These are phyloP conservation scores for Pyxicephalus adspersus DNA, from an alignment of 2,113 vertebrate species.

Conservation along the genomic window DNA sequence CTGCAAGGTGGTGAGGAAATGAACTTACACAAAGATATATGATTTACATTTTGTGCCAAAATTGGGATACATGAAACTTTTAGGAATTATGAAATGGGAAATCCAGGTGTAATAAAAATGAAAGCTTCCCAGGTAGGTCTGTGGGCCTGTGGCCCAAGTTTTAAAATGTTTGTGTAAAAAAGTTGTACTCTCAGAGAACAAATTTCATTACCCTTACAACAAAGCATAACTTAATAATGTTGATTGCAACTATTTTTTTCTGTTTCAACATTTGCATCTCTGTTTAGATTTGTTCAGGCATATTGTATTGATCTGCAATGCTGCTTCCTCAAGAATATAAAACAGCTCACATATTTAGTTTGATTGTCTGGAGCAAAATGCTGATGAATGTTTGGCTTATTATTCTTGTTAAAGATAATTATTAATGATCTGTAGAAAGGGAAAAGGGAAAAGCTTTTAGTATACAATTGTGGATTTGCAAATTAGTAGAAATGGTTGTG, in stretches of 20 bases:
- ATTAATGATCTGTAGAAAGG: not conserved
- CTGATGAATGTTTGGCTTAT: not conserved
- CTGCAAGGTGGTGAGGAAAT: too few species aligned
- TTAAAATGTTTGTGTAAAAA: too few species aligned
- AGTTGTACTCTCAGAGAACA: too few species aligned
- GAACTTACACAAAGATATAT: too few species aligned
- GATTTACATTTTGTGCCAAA: too few species aligned
- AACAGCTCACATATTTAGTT: slow-evolving; percentile 2
- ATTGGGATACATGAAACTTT: too few species aligned
- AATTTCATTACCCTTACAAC: too few species aligned
- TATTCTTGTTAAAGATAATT: not conserved
- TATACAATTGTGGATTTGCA: not conserved
- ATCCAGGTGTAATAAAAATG: too few species aligned
- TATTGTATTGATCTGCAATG: not conserved
- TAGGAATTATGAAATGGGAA: too few species aligned
- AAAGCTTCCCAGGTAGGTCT: too few species aligned
- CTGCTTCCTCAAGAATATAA: not conserved
- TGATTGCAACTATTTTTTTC: not conserved
- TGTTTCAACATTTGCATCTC: not conserved
- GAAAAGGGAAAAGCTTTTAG: not conserved
- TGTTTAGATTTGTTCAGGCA: not conserved
- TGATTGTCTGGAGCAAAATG: not conserved
- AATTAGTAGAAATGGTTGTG: not conserved
- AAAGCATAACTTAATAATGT: too few species aligned
- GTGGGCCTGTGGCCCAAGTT: too few species aligned